phyloP scores from a whole-genome alignment of 2,888 invertebrate genomes.

The Stenotaenia linearis region DNA sequence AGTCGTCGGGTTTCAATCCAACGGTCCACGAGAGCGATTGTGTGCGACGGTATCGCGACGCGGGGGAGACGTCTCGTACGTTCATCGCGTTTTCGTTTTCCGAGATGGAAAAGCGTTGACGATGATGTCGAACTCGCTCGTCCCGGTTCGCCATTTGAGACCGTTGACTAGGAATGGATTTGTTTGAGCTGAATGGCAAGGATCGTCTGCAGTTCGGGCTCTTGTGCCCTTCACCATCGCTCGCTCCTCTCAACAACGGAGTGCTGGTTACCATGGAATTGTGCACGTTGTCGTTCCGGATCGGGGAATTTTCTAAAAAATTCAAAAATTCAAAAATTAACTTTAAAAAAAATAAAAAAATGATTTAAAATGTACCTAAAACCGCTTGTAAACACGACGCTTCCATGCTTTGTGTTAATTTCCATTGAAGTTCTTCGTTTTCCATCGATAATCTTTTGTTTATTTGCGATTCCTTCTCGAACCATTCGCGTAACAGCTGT shows the following conservation, averaged over 20 bases:
- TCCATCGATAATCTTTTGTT: conserved; percentile 70
- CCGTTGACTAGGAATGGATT: background rate
- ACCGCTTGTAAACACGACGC: background rate
- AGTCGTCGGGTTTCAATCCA: background rate
- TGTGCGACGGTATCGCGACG: background rate
- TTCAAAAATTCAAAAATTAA: background rate
- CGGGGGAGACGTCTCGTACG: conserved; percentile 17
- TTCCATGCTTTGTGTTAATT: conserved; percentile 59
- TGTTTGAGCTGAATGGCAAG: background rate
- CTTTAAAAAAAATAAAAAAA: background rate
- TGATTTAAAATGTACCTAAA: background rate
- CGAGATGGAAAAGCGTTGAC: conserved; percentile 26
- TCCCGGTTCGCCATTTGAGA: background rate
- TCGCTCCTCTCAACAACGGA: background rate
- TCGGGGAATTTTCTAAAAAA: background rate
- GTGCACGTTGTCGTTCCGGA: background rate
- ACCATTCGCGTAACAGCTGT: conserved; percentile 57
- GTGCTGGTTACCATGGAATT: background rate
- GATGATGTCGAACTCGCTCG: conserved; percentile 2
- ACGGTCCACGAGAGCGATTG: conserved; percentile 27
- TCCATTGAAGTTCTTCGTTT: conserved; percentile 85
- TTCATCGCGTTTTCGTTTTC: background rate
- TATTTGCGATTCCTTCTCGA: conserved; percentile 69
- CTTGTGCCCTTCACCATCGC: background rate
- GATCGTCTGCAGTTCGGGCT: background rate